A percentile compares a stretch with the other conserved stretches of the same genome.
phyloP scores from a whole-genome alignment of 2,888 invertebrate species.

The Charanyca ferruginea region DNA sequence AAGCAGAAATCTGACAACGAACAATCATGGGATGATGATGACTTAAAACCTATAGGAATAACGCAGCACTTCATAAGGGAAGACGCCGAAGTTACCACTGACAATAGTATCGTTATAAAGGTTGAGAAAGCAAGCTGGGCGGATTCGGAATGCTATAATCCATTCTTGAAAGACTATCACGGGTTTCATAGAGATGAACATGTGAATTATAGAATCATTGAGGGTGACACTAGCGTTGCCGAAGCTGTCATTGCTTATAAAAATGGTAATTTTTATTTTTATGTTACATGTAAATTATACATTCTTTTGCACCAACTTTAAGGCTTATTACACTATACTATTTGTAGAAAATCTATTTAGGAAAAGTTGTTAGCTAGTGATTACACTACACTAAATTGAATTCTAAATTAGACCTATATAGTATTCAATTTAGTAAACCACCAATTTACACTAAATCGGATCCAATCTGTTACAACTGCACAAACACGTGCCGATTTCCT shows the following conservation, averaged over 20 bases:
- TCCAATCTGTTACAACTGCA: too few relatives aligned
- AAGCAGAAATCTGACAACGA: slow-evolving; percentile 14
- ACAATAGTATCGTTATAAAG: slow-evolving; percentile 58
- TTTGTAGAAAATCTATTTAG: too few relatives aligned
- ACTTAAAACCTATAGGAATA: slow-evolving; percentile 41
- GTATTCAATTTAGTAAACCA: too few relatives aligned
- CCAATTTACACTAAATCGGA: too few relatives aligned
- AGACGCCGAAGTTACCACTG: slow-evolving; percentile 22
- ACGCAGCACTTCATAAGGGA: slow-evolving; percentile 34
- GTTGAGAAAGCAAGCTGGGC: slow-evolving; percentile 59
- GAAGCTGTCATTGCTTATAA: slow-evolving; percentile 73
- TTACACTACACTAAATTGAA: too few relatives aligned
- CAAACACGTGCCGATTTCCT: too few relatives aligned
- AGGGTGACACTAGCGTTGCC: slow-evolving; percentile 73
- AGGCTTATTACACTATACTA: too few relatives aligned
- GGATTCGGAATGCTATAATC: slow-evolving; percentile 62
- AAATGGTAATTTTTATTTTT: slow-evolving; percentile 71
- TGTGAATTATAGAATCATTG: slow-evolving; percentile 66
- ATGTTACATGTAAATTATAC: too few relatives aligned
- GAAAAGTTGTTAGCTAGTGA: too few relatives aligned
- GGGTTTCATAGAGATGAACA: slow-evolving; percentile 70
- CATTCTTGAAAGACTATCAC: slow-evolving; percentile 77
- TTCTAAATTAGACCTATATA: too few relatives aligned
- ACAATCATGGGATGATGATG: slow-evolving; percentile 30
- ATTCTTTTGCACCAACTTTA: too few relatives aligned